These are phyloP conservation scores for Ceraclea dissimilis DNA, from an alignment of 2,888 invertebrate genomes.

Conservation along the genomic window DNA sequence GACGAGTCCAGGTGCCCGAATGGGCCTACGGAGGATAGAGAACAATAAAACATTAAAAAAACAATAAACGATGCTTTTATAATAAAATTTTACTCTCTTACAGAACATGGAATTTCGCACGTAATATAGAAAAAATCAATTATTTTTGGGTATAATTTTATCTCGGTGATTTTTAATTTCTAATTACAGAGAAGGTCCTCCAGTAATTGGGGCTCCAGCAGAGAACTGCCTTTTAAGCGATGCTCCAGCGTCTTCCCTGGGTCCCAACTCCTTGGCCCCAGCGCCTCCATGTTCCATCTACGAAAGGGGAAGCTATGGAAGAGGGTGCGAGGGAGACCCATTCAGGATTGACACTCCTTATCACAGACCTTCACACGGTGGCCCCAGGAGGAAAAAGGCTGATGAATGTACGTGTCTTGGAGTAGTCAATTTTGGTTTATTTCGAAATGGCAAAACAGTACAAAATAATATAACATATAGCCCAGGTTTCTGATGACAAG, in stretches of 20 bases:
- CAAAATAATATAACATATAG: too few species aligned
- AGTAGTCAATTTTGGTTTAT: not conserved
- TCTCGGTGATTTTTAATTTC: not conserved
- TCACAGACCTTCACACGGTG: slow-evolving; percentile 5
- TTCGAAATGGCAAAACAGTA: not conserved
- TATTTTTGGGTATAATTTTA: not conserved
- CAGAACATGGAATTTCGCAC: not conserved
- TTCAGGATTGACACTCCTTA: slow-evolving; percentile 15
- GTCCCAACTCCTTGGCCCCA: slow-evolving; percentile 45
- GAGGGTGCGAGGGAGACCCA: slow-evolving; percentile 57
- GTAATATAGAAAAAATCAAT: not conserved
- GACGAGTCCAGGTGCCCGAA: too few species aligned
- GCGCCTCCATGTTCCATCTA: slow-evolving; percentile 68
- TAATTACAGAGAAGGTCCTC: slow-evolving; percentile 55
- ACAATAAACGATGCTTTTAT: not conserved
- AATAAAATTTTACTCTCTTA: not conserved
- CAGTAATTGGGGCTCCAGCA: slow-evolving; percentile 54
- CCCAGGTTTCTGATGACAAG: too few species aligned
- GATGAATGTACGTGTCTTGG: slow-evolving; percentile 15
- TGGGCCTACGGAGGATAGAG: too few species aligned
- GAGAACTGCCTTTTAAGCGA: slow-evolving; percentile 76
- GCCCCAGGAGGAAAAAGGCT: slow-evolving; percentile 6
- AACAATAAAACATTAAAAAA: too few species aligned
- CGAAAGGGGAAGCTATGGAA: slow-evolving; percentile 72
- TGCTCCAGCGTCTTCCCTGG: slow-evolving; percentile 59